Conservation (phyloP, 2,113 vertebrate genomes). For the Nothocercus nigrocapillus region DNA sequence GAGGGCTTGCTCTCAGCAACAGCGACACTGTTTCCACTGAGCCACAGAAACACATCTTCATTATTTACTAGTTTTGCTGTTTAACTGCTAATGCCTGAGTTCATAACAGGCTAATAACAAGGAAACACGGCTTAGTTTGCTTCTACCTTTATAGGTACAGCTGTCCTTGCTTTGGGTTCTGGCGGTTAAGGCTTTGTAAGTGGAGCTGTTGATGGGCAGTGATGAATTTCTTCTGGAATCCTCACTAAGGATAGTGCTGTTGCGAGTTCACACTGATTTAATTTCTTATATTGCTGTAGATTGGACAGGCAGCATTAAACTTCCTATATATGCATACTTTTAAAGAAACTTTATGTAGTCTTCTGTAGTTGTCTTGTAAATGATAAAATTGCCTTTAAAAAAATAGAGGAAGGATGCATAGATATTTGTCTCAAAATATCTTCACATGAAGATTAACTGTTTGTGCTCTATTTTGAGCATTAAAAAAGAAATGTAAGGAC, state of each 20-base stretch:
- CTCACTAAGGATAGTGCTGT: background rate
- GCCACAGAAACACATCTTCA: fast-evolving
- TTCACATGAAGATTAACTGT: background rate
- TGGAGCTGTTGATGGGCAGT: background rate
- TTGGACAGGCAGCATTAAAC: background rate
- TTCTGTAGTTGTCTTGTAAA: background rate
- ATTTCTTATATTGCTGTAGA: background rate
- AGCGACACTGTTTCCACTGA: background rate
- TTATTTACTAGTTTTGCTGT: background rate
- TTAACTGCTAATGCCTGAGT: background rate
- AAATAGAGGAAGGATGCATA: background rate
- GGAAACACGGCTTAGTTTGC: background rate
- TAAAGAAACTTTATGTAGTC: background rate
- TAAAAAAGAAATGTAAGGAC: background rate
- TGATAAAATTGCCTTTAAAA: background rate
- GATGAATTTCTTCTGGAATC: background rate
- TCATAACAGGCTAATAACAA: background rate
- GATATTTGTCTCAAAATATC: background rate
- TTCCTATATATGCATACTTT: background rate
- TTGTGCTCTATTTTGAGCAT: background rate
- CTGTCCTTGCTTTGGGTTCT: background rate
- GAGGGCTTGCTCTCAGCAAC: background rate
- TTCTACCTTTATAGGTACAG: background rate
- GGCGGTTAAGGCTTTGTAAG: background rate
- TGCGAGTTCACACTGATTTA: background rate